Evolutionary conservation across 1,140 invertebrate species (phyloP).

Genomic region (Pomacea maculata): DNA sequence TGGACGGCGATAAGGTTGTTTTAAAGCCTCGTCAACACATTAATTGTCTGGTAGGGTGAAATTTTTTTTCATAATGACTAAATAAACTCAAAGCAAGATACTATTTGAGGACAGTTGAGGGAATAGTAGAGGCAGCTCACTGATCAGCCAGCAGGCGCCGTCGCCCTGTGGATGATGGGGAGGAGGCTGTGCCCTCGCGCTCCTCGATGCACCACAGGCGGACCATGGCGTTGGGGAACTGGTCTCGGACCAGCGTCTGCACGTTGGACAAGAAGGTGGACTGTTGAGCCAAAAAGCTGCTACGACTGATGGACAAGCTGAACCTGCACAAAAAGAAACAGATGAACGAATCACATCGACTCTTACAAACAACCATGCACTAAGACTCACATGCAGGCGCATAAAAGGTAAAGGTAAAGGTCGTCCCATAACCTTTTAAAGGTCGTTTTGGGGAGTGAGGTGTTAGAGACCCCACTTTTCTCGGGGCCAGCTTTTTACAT

Average conservation of each 20-base stretch:
- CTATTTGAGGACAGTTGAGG: too few relatives aligned
- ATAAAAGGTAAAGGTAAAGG: too few relatives aligned
- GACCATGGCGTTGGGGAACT: conserved; percentile 23
- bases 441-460: too few relatives aligned
- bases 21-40: too few relatives aligned
- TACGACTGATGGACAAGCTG: conserved; percentile 19
- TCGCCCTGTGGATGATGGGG: neutral
- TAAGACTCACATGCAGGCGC: neutral
- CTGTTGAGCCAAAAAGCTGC: conserved; percentile 25
- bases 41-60: too few relatives aligned
- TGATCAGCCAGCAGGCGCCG: conserved; percentile 21
- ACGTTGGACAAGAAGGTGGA: conserved; percentile 27
- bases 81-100: neutral
- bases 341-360: neutral
- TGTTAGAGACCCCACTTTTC: too few relatives aligned
- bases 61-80: neutral
- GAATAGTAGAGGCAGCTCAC: neutral
- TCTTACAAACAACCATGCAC: neutral
- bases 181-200: conserved; percentile 15
- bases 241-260: conserved; percentile 12
- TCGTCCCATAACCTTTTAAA: too few relatives aligned
- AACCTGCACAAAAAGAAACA: neutral
- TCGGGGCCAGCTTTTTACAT: too few relatives aligned
- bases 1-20: too few relatives aligned
- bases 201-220: conserved; percentile 36